phyloP scores from a whole-genome alignment of 2,113 vertebrate genomes.

The Sceloporus tristichus region DNA sequence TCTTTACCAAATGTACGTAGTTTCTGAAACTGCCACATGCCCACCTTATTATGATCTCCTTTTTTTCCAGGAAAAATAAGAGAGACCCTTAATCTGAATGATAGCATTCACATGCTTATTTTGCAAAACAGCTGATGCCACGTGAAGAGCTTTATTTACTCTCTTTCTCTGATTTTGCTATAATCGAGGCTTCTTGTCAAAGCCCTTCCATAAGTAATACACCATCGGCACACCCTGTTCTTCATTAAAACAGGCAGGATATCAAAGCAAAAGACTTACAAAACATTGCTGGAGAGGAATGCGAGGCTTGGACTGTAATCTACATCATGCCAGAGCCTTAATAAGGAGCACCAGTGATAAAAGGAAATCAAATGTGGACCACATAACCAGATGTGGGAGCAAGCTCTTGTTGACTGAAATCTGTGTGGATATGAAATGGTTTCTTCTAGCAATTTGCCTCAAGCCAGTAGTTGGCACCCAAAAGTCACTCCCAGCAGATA shows the following conservation, averaged over 20 bases:
- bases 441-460: conserved; percentile 10
- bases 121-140: conserved; percentile 80
- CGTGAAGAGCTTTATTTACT: conserved; percentile 83
- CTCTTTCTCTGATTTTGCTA: conserved; percentile 64
- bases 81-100: conserved; percentile 79
- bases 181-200: conserved; percentile 74
- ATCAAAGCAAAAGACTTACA: conserved; percentile 74
- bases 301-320: conserved; percentile 74
- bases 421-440: conserved; percentile 35
- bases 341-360: conserved; percentile 74
- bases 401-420: rapidly evolving
- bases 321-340: conserved; percentile 74
- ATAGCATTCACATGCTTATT: conserved; percentile 80
- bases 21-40: conserved; percentile 80
- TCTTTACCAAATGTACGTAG: conserved; percentile 79
- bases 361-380: conserved; percentile 67
- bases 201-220: conserved; percentile 70
- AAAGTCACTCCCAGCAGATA: neutral
- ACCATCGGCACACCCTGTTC: conserved; percentile 71
- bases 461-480: neutral
- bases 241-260: conserved; percentile 76
- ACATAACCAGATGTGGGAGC: conserved; percentile 45
- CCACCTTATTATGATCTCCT: conserved; percentile 75
- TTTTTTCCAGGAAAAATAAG: conserved; percentile 74
- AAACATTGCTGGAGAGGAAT: conserved; percentile 75